Percentiles rank a stretch among this genome's conserved stretches.
These are phyloP conservation scores for Cyclopterus lumpus DNA, from an alignment of 2,797 vertebrate genomes.

Conservation along the genomic window DNA sequence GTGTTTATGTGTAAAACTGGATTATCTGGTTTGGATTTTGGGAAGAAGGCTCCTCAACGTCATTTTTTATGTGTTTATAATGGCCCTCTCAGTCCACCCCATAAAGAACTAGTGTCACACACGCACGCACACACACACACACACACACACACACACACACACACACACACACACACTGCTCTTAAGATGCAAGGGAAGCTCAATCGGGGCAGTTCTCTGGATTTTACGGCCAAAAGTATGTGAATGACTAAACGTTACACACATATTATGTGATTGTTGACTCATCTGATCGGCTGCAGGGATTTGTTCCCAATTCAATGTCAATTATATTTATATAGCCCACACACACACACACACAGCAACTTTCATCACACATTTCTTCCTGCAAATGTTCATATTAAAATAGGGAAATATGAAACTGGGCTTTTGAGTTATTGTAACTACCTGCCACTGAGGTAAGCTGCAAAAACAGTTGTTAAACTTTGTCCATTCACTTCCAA, in stretches of 20 bases:
- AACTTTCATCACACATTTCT: conserved; percentile 38
- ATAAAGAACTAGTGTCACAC: conserved; percentile 54
- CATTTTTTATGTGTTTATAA: conserved; percentile 48
- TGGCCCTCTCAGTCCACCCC: conserved; percentile 48
- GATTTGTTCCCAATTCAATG: too few relatives aligned
- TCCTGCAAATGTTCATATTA: conserved; percentile 53
- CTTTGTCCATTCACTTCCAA: conserved; percentile 8
- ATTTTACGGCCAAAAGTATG: not conserved
- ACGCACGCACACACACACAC: conserved; percentile 8
- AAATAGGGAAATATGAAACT: conserved; percentile 34
- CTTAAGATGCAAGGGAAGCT: conserved; percentile 7
- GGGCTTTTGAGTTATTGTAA: conserved; percentile 45
- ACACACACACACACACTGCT: conserved; percentile 3
- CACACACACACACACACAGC: not conserved
- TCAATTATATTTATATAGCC: too few relatives aligned
- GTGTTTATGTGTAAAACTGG: conserved; percentile 62
- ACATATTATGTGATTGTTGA: too few relatives aligned
- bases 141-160: not conserved
- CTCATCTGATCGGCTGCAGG: too few relatives aligned
- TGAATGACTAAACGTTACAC: not conserved
- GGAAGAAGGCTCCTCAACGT: conserved; percentile 75
- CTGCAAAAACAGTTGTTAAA: conserved; percentile 56
- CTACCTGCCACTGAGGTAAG: conserved; percentile 53
- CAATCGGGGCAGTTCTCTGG: not conserved
- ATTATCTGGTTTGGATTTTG: conserved; percentile 76